Conservation (phyloP, 2,888 invertebrate species). For the Tricholauxania praeusta region DNA sequence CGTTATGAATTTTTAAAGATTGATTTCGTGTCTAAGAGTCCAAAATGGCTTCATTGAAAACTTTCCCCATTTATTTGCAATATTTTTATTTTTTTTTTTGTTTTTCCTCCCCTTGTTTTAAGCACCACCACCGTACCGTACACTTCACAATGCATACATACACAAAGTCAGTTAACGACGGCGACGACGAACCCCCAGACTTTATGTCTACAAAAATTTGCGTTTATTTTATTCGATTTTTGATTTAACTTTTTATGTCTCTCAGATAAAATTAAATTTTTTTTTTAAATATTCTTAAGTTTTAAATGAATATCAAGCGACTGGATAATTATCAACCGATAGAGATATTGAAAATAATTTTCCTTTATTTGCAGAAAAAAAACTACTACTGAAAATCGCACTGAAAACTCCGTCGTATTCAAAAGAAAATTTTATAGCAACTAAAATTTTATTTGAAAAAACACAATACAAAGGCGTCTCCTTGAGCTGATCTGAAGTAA, state of each 20-base stretch:
- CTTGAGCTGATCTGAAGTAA: neutral
- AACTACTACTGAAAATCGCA: neutral
- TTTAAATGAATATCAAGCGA: too few species aligned
- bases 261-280: neutral
- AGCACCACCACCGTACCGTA: neutral
- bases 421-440: slow-evolving; percentile 40
- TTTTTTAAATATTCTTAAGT: too few species aligned
- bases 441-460: slow-evolving; percentile 24
- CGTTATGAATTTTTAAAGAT: neutral
- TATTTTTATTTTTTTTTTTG: slow-evolving; percentile 11
- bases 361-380: neutral
- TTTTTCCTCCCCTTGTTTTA: slow-evolving; percentile 3
- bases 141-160: slow-evolving; percentile 29
- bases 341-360: too few species aligned
- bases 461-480: slow-evolving; percentile 31
- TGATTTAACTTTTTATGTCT: neutral
- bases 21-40: slow-evolving; percentile 1
- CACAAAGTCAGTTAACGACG: slow-evolving; percentile 25
- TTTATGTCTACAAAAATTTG: slow-evolving; percentile 11
- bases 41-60: slow-evolving; percentile 17
- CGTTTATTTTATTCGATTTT: neutral
- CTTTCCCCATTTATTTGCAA: slow-evolving; percentile 5
- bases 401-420: slow-evolving; percentile 35
- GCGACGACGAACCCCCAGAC: slow-evolving; percentile 19
- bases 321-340: too few species aligned